These are phyloP conservation scores for Hylaeus anthracinus DNA, from an alignment of 1,140 invertebrate genomes.

Conservation along the genomic window DNA sequence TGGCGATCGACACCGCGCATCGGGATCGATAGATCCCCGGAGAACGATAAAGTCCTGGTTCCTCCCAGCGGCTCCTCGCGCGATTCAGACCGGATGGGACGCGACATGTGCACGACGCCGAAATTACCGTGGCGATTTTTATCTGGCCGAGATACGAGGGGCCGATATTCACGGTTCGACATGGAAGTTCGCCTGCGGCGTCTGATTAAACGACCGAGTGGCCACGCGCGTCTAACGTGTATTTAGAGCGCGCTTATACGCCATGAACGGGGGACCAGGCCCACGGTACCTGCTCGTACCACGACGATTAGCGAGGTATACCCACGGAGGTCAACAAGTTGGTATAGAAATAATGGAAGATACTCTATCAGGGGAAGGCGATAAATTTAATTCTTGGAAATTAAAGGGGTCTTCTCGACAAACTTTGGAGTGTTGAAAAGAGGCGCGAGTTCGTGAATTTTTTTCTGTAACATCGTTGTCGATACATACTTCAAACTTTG, in stretches of 20 bases:
- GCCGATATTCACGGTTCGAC: slow-evolving; percentile 78
- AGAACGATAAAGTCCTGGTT: slow-evolving; percentile 40
- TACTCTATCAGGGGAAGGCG: no score
- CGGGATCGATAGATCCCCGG: slow-evolving; percentile 36
- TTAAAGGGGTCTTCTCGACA: no score
- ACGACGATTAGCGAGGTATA: slow-evolving; percentile 52
- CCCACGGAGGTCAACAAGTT: background rate
- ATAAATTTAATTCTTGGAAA: no score
- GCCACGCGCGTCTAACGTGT: slow-evolving; percentile 63
- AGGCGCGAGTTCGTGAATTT: no score
- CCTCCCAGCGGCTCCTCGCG: slow-evolving; percentile 54
- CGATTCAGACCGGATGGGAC: slow-evolving; percentile 57
- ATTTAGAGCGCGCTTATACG: slow-evolving; percentile 54
- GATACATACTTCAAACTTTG: no score
- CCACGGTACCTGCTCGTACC: slow-evolving; percentile 59
- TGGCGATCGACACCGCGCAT: slow-evolving; percentile 1
- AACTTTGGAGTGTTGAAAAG: no score
- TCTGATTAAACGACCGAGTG: slow-evolving; percentile 71
- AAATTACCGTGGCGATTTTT: slow-evolving; percentile 77
- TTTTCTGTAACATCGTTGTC: no score
- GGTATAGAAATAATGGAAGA: no score
- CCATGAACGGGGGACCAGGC: slow-evolving; percentile 5
- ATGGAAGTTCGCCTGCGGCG: slow-evolving; percentile 70
- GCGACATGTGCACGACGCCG: slow-evolving; percentile 79
- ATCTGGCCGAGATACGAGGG: slow-evolving; percentile 73